These are phyloP conservation scores for Cantharis lateralis DNA, from an alignment of 2,888 invertebrate species.

Conservation along the genomic window DNA sequence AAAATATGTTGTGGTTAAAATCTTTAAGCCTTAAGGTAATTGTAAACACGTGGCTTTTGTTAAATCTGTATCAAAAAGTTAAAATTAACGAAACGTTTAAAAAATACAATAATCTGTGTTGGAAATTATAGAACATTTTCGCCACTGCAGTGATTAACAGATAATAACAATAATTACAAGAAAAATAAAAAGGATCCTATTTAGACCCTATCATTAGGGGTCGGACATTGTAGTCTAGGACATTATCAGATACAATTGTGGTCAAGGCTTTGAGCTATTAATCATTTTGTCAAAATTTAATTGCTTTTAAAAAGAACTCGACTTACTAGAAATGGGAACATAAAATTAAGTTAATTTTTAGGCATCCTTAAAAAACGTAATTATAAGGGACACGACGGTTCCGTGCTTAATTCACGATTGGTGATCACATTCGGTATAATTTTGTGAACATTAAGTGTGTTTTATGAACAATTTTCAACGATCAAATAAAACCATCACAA, in stretches of 20 bases:
- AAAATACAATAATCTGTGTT: slow-evolving; percentile 24
- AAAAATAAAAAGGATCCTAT: slow-evolving; percentile 46
- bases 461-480: slow-evolving; percentile 22
- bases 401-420: slow-evolving; percentile 26
- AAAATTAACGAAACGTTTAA: slow-evolving; percentile 25
- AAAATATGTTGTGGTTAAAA: slow-evolving; percentile 9
- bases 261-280: slow-evolving; percentile 50
- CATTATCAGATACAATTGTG: slow-evolving; percentile 50
- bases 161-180: slow-evolving; percentile 50
- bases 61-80: slow-evolving; percentile 14
- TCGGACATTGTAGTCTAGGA: slow-evolving; percentile 44
- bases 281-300: slow-evolving; percentile 55
- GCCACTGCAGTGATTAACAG: slow-evolving; percentile 45
- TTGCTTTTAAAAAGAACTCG: slow-evolving; percentile 48
- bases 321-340: slow-evolving; percentile 42
- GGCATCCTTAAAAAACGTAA: slow-evolving; percentile 44
- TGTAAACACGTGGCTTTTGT: slow-evolving; percentile 23
- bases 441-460: slow-evolving; percentile 26
- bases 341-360: slow-evolving; percentile 39
- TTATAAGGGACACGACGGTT: slow-evolving; percentile 41
- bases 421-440: slow-evolving; percentile 28
- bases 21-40: slow-evolving; percentile 15
- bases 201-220: slow-evolving; percentile 51
- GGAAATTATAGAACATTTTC: slow-evolving; percentile 33
- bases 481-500: slow-evolving; percentile 26